These are phyloP conservation scores for Dermolepida albohirtum DNA, from an alignment of 2,888 invertebrate species.

Conservation along the genomic window DNA sequence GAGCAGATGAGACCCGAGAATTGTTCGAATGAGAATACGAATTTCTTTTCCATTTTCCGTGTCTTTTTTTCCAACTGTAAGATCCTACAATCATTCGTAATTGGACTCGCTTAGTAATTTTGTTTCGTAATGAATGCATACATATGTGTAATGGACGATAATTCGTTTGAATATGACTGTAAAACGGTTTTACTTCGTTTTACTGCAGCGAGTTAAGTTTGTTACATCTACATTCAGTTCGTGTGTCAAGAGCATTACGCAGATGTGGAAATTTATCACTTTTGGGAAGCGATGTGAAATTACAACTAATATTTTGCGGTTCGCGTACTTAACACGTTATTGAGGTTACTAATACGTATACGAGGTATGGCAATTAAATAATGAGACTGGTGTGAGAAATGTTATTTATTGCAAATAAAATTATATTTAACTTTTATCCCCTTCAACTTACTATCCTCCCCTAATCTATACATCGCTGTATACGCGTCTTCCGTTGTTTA, in stretches of 20 bases:
- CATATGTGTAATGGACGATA: not conserved
- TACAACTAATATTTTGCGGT: conserved; percentile 13
- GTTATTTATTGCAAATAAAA: too few relatives aligned
- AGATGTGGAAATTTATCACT: conserved; percentile 8
- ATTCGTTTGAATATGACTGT: not conserved
- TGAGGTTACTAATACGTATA: too few relatives aligned
- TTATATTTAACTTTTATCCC: too few relatives aligned
- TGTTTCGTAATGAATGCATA: conserved; percentile 10
- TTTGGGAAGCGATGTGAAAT: conserved; percentile 11
- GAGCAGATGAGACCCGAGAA: conserved; percentile 55
- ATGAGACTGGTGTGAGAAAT: too few relatives aligned
- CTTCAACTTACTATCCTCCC: too few relatives aligned
- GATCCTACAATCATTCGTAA: conserved; percentile 29
- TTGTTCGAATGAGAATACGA: conserved; percentile 53
- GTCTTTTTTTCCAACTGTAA: conserved; percentile 16
- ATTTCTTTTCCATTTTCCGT: conserved; percentile 49
- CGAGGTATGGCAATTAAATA: too few relatives aligned
- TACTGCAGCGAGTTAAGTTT: not conserved
- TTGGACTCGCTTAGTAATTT: conserved; percentile 20
- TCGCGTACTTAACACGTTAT: not conserved
- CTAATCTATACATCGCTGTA: too few relatives aligned
- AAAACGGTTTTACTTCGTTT: not conserved
- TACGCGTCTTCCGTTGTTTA: too few relatives aligned
- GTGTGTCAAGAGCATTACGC: not conserved
- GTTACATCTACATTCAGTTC: conserved; percentile 12